phyloP scores from a whole-genome alignment of 2,113 vertebrate genomes.

The Struthidea cinerea region DNA sequence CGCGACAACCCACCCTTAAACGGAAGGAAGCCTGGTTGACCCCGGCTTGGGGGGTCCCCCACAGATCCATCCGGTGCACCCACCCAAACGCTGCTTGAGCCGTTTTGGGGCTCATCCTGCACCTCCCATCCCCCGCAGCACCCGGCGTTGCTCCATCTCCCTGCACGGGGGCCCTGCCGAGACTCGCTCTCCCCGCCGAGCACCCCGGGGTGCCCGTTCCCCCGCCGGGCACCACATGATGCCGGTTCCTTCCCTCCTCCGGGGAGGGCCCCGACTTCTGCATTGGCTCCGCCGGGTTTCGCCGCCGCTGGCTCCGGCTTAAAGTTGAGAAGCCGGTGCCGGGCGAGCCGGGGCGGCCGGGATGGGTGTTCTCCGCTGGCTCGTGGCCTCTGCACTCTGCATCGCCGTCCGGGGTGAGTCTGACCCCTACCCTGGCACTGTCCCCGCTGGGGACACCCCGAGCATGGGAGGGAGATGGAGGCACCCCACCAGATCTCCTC shows the following conservation, averaged over 20 bases:
- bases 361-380: background rate
- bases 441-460: rapidly evolving
- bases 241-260: background rate
- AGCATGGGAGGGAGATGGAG: background rate
- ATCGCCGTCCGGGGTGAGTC: background rate
- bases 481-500: rapidly evolving
- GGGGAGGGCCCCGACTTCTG: background rate
- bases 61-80: background rate
- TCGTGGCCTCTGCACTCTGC: background rate
- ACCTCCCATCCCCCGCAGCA: background rate
- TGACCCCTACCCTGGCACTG: background rate
- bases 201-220: background rate
- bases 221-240: background rate
- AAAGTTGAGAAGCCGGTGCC: background rate
- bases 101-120: background rate
- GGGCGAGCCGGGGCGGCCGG: background rate
- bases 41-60: background rate
- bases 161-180: background rate
- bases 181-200: background rate
- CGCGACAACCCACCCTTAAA: background rate
- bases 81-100: rapidly evolving
- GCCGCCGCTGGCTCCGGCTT: background rate
- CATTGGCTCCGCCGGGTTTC: background rate
- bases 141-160: background rate
- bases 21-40: background rate